Base-by-base conservation (phyloP, 1,140 invertebrate species). In the Asbolus verrucosus region DNA sequence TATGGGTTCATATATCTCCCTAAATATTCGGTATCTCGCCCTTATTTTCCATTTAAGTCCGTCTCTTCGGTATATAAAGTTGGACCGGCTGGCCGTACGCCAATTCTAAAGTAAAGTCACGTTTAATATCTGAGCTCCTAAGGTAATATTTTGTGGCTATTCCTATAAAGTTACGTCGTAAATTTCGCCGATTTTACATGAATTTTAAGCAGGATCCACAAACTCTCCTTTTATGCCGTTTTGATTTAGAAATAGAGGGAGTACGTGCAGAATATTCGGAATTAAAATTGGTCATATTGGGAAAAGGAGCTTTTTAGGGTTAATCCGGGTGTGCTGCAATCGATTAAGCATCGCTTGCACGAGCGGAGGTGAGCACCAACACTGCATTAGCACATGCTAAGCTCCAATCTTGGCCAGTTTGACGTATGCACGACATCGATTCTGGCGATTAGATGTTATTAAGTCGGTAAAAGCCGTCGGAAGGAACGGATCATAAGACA, bases 1-100 rank as follows among this genome's bases (percentile, higher is more conserved):
- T 67, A 67, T 67, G 36, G 50, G 18, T 63, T 50, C 65, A 65
- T 73, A 73, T 65, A 68, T 73, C 72, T 70, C 50, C 60, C 36
- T 70, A 70, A 73, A 73, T 73, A 73, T 70, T 70, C 63, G 43
- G 50, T 73, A 73, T 73, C 72, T 70, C 67, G 50, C 72, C 62
- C 72, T 73, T 73, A 73, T 73, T 73, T 73, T 73, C 72, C 65
- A 73, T 73, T 73, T 73, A 73, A 73, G 65, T 73, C 72, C 65
- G 68, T 73, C 66, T 73, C 66, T 73, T 67, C 68, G 68, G 67
- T 21, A 41, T 61, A 66, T 62, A 65, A 72, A 72, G 67, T 69
- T 72, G 62, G 62, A 24, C 9, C 24, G 36, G 36, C 41, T 62
- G 70, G 62, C 27, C 41, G 62, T 46, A 41, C 13, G 43, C 62